Base-by-base conservation (phyloP, 2,888 invertebrate species). In the Bellardia pandia region DNA sequence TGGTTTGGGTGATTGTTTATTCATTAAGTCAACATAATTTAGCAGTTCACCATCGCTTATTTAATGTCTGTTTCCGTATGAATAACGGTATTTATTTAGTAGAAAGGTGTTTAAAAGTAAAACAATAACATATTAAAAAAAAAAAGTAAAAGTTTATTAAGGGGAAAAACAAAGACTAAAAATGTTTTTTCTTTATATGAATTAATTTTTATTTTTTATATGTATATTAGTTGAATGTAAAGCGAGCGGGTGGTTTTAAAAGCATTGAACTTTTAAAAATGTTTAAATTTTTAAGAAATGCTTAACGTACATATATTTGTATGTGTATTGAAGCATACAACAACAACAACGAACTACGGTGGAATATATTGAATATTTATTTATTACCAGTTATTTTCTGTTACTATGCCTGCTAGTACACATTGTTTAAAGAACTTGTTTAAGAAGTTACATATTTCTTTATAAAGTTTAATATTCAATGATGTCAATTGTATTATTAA, bases 11-110 rank as follows among this genome's bases (percentile, higher is more conserved):
- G 14, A 71, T 71, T 83, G 14, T 33, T 69, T 13, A 69, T 69
- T 82, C 68, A 82, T 76, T 76, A 42, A 76, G 53, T 76, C 76
- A 69, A 69, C 66, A 80, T 56, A 56, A 56, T 56, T 75, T 40
- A 30, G 13, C 37, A 72, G 40, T 40, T 79, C 51, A 48, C 71
- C 62, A 51, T 51, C 37, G 9, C 4, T 33, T 37, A 16, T 13
- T 37, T 53, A 6, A n/a, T 62, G 13, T 37, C 7, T 16, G 53
- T 76, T 83, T 83, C 82, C 69, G 69, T 83, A 60, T 64, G 45
- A 64, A 51, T 37, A 74, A 66, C 14, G 30, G 23, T 45, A 51
- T 48, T 11, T 45, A 68, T 37, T 58, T 7, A 14, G 51, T 4
- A 3, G 42, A 40, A 56, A 40, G 33, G 16, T 78, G 23, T 64